phyloP scores from a whole-genome alignment of 2,888 invertebrate species.

The Eubasilissa splendida region DNA sequence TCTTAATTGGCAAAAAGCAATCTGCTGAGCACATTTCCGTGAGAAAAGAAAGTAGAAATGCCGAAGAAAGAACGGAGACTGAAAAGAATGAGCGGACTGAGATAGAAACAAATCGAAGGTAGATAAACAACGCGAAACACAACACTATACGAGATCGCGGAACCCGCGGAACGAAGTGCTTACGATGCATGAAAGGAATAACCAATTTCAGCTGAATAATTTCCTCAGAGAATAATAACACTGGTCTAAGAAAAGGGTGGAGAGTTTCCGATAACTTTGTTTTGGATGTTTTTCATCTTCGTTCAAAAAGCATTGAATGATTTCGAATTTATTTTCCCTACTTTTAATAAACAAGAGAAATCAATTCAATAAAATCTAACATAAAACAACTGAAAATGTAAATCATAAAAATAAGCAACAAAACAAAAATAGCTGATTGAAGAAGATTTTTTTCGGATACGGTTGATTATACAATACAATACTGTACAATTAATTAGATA shows the following conservation, averaged over 20 bases:
- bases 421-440: no score
- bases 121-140: conserved; percentile 47
- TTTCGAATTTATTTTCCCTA: not conserved
- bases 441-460: no score
- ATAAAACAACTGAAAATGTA: no score
- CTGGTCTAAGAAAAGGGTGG: conserved; percentile 35
- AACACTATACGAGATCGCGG: conserved; percentile 21
- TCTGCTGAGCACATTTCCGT: conserved; percentile 49
- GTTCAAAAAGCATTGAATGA: conserved; percentile 8
- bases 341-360: no score
- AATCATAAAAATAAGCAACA: no score
- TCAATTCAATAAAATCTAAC: no score
- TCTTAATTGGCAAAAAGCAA: conserved; percentile 57
- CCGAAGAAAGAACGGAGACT: conserved; percentile 37
- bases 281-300: conserved; percentile 12
- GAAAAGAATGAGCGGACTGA: conserved; percentile 37
- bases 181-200: conserved; percentile 42
- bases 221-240: conserved; percentile 47
- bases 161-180: conserved; percentile 23
- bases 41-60: conserved; percentile 37
- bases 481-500: no score
- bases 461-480: no score
- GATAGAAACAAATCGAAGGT: conserved; percentile 50
- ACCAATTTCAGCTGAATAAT: conserved; percentile 46
- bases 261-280: conserved; percentile 34